phyloP scores from a whole-genome alignment of 2,888 invertebrate genomes.

The Apotomis betuletana region DNA sequence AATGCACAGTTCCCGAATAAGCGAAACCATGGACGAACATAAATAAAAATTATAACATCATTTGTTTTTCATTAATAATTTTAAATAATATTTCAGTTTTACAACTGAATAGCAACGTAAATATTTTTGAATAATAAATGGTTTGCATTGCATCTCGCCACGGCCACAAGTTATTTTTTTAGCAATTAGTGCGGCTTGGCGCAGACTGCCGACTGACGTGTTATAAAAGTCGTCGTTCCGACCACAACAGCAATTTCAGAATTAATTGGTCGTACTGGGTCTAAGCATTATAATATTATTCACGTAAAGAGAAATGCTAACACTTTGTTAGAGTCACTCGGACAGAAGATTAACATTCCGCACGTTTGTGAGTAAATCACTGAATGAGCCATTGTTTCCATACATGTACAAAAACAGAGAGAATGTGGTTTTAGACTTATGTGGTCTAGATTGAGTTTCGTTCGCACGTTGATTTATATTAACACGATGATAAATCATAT shows the following conservation, averaged over 20 bases:
- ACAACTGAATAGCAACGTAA: not conserved
- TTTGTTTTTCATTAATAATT: too few relatives aligned
- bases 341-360: conserved; percentile 7
- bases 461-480: not conserved
- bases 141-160: conserved; percentile 12
- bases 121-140: not conserved
- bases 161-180: conserved; percentile 16
- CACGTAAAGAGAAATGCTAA: conserved; percentile 5
- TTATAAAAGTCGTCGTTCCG: conserved; percentile 26
- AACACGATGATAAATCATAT: not conserved
- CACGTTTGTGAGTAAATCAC: conserved; percentile 5
- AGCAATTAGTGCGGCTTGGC: conserved; percentile 16
- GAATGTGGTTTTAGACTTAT: not conserved
- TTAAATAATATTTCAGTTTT: not conserved
- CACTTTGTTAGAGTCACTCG: not conserved
- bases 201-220: conserved; percentile 13
- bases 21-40: too few relatives aligned
- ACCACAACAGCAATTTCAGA: conserved; percentile 21
- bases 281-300: conserved; percentile 13
- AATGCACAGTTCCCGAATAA: too few relatives aligned
- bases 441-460: not conserved
- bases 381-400: conserved; percentile 9
- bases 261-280: conserved; percentile 20
- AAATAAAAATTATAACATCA: too few relatives aligned
- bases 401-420: not conserved